Conservation (phyloP, 2,113 vertebrate species). For the Dromiciops gliroides region DNA sequence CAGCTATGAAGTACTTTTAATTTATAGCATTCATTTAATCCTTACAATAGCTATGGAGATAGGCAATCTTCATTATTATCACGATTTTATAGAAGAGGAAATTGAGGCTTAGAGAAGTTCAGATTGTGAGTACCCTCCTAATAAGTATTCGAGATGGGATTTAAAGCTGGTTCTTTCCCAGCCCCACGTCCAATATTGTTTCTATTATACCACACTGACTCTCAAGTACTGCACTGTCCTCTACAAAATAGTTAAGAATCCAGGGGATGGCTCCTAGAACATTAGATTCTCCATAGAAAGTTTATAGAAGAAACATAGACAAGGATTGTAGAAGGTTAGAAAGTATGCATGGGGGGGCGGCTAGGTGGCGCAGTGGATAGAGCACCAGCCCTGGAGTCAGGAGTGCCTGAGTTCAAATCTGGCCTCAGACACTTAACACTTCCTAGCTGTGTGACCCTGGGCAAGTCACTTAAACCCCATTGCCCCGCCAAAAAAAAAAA, state of each 20-base stretch:
- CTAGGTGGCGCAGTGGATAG: too few relatives aligned
- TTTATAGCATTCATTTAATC: neutral
- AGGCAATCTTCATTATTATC: neutral
- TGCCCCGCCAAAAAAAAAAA: too few relatives aligned
- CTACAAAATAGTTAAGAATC: neutral
- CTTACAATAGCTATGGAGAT: neutral
- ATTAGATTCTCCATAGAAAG: neutral
- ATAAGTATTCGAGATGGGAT: neutral
- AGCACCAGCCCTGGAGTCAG: too few relatives aligned
- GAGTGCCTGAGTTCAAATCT: too few relatives aligned
- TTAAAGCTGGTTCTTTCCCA: neutral
- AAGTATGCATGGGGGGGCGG: too few relatives aligned
- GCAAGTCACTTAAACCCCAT: too few relatives aligned
- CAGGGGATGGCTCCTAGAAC: neutral
- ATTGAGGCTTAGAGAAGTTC: neutral
- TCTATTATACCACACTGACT: neutral
- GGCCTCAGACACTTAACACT: too few relatives aligned
- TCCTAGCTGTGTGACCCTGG: too few relatives aligned
- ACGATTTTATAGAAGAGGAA: neutral
- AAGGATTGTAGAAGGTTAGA: neutral
- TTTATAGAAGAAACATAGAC: neutral
- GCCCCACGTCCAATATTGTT: neutral
- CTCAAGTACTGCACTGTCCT: neutral
- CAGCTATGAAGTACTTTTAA: neutral
- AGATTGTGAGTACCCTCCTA: neutral